Conservation (phyloP, 2,888 invertebrate genomes). For the Drosophila neotestacea region DNA sequence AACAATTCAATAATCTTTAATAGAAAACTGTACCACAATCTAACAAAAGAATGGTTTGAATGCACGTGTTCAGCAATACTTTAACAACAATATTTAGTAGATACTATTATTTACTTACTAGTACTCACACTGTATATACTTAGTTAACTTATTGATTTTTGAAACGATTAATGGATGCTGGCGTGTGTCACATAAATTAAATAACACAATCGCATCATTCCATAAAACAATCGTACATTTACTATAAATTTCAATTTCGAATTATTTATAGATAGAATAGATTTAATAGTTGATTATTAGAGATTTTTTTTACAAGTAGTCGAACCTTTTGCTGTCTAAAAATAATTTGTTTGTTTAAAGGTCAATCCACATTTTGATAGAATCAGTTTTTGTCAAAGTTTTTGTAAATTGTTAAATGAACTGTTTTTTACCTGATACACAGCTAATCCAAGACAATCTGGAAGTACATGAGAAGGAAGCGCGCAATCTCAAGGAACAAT, state of each 20-base stretch:
- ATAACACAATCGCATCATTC: slow-evolving; percentile 81
- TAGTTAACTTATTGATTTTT: slow-evolving; percentile 47
- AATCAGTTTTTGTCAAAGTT: slow-evolving; percentile 8
- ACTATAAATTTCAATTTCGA: slow-evolving; percentile 8
- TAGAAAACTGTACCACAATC: slow-evolving; percentile 68
- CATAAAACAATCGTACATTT: slow-evolving; percentile 75
- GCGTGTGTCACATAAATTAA: slow-evolving; percentile 72
- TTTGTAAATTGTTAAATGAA: slow-evolving; percentile 32
- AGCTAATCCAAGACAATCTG: slow-evolving; percentile 90
- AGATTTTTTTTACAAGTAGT: slow-evolving; percentile 48
- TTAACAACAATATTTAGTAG: slow-evolving; percentile 22
- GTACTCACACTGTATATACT: slow-evolving; percentile 60
- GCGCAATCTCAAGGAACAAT: slow-evolving; percentile 88
- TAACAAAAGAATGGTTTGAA: slow-evolving; percentile 41
- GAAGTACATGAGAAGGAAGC: slow-evolving; percentile 89
- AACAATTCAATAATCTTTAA: not conserved
- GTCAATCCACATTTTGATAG: not conserved
- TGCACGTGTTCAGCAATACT: slow-evolving; percentile 49
- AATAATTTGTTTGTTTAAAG: slow-evolving; percentile 21
- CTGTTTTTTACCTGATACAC: slow-evolving; percentile 32
- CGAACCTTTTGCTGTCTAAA: slow-evolving; percentile 40
- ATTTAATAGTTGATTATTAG: slow-evolving; percentile 27
- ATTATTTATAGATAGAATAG: slow-evolving; percentile 30
- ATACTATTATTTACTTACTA: slow-evolving; percentile 32
- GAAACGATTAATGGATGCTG: slow-evolving; percentile 79